Base-by-base conservation (phyloP, 2,888 invertebrate species). In the Sinelater perroti region DNA sequence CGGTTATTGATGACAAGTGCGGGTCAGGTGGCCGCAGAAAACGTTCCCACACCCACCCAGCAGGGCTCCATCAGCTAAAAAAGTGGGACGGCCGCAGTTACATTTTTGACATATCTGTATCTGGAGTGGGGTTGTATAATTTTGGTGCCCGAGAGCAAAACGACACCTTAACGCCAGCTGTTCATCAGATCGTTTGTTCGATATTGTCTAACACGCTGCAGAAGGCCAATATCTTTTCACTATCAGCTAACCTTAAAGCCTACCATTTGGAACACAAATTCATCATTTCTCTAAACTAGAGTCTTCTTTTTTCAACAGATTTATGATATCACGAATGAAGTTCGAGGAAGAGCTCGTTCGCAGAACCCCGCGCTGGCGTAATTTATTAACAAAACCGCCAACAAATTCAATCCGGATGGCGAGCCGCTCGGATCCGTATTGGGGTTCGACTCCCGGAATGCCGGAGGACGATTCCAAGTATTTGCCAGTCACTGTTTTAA, bases 1-100 rank as follows among this genome's bases (percentile, higher is more conserved):
- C 66, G 67, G 70, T 76, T 75, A 76, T 76, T 76, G 75, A 76
- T 76, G 76, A 75, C 73, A 75, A 75, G 74, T 74, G 67, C 67
- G 68, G 75, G 73, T 75, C 76, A 75, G 72, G 69, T 70, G 67
- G 66, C 54, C 47, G 60, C 42, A 35, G 33, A 54, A 45, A 51
- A 49, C 33, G 61, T 73, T 75, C 74, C 74, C 74, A 74, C 74
- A 75, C 74, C 74, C 72, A 73, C 74, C 65, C 70, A 65, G 69
- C 68, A 49, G 64, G 63, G 49, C 47, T 52, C 57, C 56, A 40
- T 49, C 18, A n/a, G 17, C 16, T 42, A 56, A 56, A 56, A 47
- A 47, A 56, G 18, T 49, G 44, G 40, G 21, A 47, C 45, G 47
- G 16, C 8, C 58, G 56, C 64, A 62, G 61, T 63, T 59, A 63